Conservation (phyloP, 1,140 invertebrate species). For the Drosophila nasuta region DNA sequence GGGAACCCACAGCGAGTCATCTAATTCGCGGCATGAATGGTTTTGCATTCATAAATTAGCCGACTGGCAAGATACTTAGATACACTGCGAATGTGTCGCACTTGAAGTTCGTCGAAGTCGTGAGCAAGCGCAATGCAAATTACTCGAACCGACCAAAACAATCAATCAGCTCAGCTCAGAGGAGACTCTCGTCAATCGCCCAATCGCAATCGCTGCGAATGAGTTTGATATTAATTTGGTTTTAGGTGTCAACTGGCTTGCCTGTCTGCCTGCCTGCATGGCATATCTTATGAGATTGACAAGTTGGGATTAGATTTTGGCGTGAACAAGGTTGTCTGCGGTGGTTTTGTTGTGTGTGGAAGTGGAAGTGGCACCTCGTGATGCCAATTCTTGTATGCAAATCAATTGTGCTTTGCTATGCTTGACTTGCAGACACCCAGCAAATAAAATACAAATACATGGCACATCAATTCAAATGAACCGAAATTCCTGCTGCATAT, state of each 20-base stretch:
- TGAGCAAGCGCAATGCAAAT: slow-evolving; percentile 72
- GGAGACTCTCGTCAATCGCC: slow-evolving; percentile 24
- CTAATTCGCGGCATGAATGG: slow-evolving; percentile 77
- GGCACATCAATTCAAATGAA: background rate
- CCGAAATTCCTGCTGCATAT: background rate
- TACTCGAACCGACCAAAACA: slow-evolving; percentile 51
- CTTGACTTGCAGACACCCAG: background rate
- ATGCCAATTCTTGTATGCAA: slow-evolving; percentile 9
- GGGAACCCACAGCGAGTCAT: slow-evolving; percentile 54
- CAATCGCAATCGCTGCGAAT: slow-evolving; percentile 26
- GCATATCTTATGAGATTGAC: slow-evolving; percentile 79
- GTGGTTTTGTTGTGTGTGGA: slow-evolving; percentile 13
- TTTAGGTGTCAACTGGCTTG: slow-evolving; percentile 65
- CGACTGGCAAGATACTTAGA: slow-evolving; percentile 45
- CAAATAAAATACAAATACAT: background rate
- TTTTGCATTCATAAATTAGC: slow-evolving; percentile 82
- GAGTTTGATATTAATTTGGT: slow-evolving; percentile 65
- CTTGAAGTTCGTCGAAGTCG: slow-evolving; percentile 50
- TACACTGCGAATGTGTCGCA: slow-evolving; percentile 48
- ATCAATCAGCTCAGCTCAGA: slow-evolving; percentile 63
- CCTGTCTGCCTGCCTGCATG: slow-evolving; percentile 49
- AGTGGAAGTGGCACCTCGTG: background rate
- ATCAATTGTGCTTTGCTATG: background rate
- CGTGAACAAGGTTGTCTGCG: slow-evolving; percentile 57
- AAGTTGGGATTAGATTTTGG: slow-evolving; percentile 61